Evolutionary conservation across 2,113 vertebrate genomes (phyloP).

Genomic region (Australoheros scitulus): DNA sequence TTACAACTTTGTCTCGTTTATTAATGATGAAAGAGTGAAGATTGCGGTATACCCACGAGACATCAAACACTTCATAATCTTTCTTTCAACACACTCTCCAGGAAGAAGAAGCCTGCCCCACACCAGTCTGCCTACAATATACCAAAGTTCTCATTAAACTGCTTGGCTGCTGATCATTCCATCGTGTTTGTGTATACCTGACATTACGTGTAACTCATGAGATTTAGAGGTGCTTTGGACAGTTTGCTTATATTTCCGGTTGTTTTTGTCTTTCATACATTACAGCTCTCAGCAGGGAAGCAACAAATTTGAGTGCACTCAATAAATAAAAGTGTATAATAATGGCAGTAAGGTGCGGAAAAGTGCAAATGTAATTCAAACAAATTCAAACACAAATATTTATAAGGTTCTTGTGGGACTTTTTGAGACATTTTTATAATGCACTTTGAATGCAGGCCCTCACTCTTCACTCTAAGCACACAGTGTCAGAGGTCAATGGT

Average conservation of each 20-base stretch:
- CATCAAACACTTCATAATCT: constrained; percentile 60
- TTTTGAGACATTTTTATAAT: constrained; percentile 45
- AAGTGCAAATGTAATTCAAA: background rate
- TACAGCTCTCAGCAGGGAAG: background rate
- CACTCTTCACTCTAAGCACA: constrained; percentile 22
- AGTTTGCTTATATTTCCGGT: background rate
- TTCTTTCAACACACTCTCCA: constrained; percentile 64
- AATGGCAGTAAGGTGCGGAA: background rate
- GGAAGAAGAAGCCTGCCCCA: constrained; percentile 24
- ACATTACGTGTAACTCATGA: background rate
- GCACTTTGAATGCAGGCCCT: constrained; percentile 38
- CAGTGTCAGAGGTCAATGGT: constrained; percentile 50
- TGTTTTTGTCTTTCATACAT: background rate
- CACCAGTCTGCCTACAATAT: background rate
- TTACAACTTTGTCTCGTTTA: constrained; percentile 67
- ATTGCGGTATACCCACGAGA: constrained; percentile 27
- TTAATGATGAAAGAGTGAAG: constrained; percentile 60
- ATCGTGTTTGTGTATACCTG: background rate
- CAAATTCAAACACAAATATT: background rate
- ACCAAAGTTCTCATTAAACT: constrained; percentile 23
- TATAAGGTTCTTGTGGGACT: constrained; percentile 14
- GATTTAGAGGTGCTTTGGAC: background rate
- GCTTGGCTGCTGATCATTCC: background rate
- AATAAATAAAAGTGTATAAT: background rate
- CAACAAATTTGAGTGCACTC: background rate